Evolutionary conservation across 2,888 invertebrate species (phyloP).

Genomic region (Philonicus albiceps): DNA sequence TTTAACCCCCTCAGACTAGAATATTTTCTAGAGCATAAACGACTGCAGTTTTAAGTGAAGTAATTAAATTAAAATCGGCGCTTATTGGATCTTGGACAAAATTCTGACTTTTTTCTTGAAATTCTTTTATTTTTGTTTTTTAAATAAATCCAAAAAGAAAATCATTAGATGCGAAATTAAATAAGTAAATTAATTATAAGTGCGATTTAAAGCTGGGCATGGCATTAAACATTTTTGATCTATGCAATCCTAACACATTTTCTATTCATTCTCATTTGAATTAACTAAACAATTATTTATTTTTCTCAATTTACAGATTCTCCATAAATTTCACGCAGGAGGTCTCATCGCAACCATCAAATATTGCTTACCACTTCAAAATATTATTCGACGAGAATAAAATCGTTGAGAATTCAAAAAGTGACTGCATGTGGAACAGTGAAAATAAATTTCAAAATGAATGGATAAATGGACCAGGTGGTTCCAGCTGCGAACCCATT

Average conservation of each 20-base stretch:
- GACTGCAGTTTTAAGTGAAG: background rate
- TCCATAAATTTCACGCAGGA: slow-evolving; percentile 61
- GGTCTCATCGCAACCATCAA: slow-evolving; percentile 53
- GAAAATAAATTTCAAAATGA: slow-evolving; percentile 52
- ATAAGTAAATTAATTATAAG: no score
- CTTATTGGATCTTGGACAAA: no score
- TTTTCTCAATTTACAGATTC: slow-evolving; percentile 53
- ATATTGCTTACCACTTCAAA: slow-evolving; percentile 61
- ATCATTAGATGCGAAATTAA: no score
- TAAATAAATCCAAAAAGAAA: no score
- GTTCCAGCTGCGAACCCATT: slow-evolving; percentile 18
- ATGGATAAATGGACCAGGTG: slow-evolving; percentile 57
- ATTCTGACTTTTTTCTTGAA: no score
- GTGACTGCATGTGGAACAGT: slow-evolving; percentile 39
- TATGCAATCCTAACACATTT: background rate
- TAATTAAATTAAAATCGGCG: background rate
- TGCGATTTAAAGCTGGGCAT: no score
- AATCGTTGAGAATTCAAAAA: slow-evolving; percentile 58
- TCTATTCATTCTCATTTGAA: background rate
- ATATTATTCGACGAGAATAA: slow-evolving; percentile 48
- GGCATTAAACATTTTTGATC: background rate
- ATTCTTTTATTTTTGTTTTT: no score
- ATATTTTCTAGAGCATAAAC: background rate
- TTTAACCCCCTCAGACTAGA: background rate
- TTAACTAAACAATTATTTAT: background rate